Evolutionary conservation across 2,888 invertebrate genomes (phyloP).

Genomic region (Eremobia ochroleuca): DNA sequence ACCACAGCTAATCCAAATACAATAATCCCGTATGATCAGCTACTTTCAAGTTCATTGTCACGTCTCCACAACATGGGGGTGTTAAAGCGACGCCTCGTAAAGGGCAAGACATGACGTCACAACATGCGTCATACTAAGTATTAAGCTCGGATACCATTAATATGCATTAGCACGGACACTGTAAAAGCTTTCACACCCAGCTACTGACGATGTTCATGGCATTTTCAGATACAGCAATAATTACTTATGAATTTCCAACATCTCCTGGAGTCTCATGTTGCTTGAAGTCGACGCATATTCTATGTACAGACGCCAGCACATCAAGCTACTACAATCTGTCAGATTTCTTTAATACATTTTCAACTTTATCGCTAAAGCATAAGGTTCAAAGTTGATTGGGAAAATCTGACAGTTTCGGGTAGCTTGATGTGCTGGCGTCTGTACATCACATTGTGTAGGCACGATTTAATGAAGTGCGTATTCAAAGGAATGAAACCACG

Average conservation of each 20-base stretch:
- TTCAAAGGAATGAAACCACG: slow-evolving; percentile 21
- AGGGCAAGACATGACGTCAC: slow-evolving; percentile 73
- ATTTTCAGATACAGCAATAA: slow-evolving; percentile 14
- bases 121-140: slow-evolving; percentile 65
- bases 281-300: no score
- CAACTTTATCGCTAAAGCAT: no score
- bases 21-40: slow-evolving; percentile 28
- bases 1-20: not conserved
- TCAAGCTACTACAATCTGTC: no score
- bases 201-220: slow-evolving; percentile 24
- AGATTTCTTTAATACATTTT: no score
- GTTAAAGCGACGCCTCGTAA: slow-evolving; percentile 52
- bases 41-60: slow-evolving; percentile 76
- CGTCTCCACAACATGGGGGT: slow-evolving; percentile 57
- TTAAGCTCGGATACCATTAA: slow-evolving; percentile 69
- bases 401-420: no score
- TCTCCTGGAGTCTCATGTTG: no score
- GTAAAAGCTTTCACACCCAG: slow-evolving; percentile 63
- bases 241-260: slow-evolving; percentile 11
- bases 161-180: slow-evolving; percentile 73
- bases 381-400: no score
- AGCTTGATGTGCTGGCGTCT: no score
- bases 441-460: no score
- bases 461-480: not conserved
- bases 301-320: no score